A percentile compares a stretch with the other conserved stretches of the same genome.
Conservation (phyloP, 2,797 vertebrate genomes). For the Lemur catta region DNA sequence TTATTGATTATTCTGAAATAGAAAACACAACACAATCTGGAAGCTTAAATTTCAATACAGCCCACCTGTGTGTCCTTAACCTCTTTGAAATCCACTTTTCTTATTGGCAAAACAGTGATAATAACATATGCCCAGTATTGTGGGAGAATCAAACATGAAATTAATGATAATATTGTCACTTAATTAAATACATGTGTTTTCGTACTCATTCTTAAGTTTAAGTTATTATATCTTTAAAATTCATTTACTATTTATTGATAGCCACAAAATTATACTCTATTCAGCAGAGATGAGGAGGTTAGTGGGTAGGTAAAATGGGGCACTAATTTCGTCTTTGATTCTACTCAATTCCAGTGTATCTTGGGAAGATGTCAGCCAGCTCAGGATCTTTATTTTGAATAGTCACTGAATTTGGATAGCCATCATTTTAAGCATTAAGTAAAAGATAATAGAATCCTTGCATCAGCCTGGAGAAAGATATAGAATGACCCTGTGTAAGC, state of each 20-base stretch:
- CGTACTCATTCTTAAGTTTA: not conserved
- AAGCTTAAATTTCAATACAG: not conserved
- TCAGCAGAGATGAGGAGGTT: not conserved
- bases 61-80: not conserved
- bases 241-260: not conserved
- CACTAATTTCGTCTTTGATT: not conserved
- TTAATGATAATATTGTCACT: not conserved
- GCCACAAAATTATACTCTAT: not conserved
- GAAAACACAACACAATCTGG: not conserved
- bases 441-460: not conserved
- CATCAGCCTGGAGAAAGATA: not conserved
- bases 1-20: not conserved
- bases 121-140: not conserved
- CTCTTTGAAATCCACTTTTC: not conserved
- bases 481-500: not conserved
- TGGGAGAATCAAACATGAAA: not conserved
- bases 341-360: not conserved
- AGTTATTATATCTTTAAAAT: not conserved
- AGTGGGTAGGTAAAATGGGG: not conserved
- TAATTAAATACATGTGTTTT: not conserved
- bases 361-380: not conserved
- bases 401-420: not conserved
- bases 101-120: not conserved
- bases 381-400: constrained; percentile 5
- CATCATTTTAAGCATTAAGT: not conserved